These are phyloP conservation scores for Holcopasites calliopsidis DNA, from an alignment of 1,140 invertebrate genomes.

Conservation along the genomic window DNA sequence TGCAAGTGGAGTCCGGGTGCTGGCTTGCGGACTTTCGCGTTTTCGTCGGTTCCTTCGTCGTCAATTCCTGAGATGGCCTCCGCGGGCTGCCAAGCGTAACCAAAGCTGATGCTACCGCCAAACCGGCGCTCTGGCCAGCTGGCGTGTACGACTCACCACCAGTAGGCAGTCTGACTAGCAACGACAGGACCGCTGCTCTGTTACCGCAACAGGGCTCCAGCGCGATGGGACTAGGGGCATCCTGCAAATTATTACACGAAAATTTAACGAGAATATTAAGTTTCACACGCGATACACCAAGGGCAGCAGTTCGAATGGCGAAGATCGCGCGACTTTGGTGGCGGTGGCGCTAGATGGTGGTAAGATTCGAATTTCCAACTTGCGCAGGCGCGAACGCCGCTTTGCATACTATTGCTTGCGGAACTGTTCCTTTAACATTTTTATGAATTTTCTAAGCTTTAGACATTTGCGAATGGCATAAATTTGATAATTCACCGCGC, in stretches of 20 bases:
- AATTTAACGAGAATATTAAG: not conserved
- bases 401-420: too few species aligned
- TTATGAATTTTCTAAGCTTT: too few species aligned
- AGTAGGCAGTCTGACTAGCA: constrained; percentile 93
- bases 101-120: constrained; percentile 91
- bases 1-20: constrained; percentile 83
- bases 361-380: too few species aligned
- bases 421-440: too few species aligned
- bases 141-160: constrained; percentile 89
- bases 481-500: too few species aligned
- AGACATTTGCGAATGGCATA: too few species aligned
- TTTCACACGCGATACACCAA: not conserved
- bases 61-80: constrained; percentile 85
- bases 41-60: constrained; percentile 83
- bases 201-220: constrained; percentile 94
- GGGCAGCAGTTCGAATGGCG: too few species aligned
- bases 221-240: constrained; percentile 94
- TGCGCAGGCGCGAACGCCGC: too few species aligned
- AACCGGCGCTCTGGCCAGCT: constrained; percentile 89
- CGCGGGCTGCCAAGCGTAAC: constrained; percentile 91
- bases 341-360: too few species aligned
- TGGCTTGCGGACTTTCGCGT: constrained; percentile 85
- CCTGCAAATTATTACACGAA: constrained; percentile 71
- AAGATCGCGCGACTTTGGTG: too few species aligned
- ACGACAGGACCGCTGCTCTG: constrained; percentile 94